Evolutionary conservation across 2,113 vertebrate species (phyloP), one percentile per base, ranked within the genome.

Genomic region (Prunella fulvescens): DNA sequence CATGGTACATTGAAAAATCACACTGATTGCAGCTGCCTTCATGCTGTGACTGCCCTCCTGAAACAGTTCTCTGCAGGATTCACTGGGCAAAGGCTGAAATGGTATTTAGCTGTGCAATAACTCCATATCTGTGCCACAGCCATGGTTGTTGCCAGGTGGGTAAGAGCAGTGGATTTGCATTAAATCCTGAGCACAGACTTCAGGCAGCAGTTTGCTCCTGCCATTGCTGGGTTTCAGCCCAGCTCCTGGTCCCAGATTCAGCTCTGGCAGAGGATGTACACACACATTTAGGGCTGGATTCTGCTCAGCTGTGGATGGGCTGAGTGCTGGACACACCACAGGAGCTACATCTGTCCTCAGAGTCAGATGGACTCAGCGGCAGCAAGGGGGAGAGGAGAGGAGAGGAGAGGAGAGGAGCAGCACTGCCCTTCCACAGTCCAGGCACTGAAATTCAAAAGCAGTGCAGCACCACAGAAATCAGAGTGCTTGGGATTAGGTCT

Each of bases 1-100:
- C 20, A 18, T 7, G 35, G 31, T 53, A 17, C 1, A 2, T 40
- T 76, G 40, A 76, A 91, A 72, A 67, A 48, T 10, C 0, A 0
- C 54, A 20, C 60, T 71, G 54, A 42, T 67, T 70, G 78, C 31
- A 82, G 51, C 48, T 87, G 74, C 19, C 23, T 57, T 76, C 37
- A 5, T 25, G 18, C 67, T 69, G 45, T 58, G 39, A 19, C 35
- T 66, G 51, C 7, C 53, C 37, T 71, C 17, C 37, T 20, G 16
- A 70, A 79, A 50, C 47, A 44, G 31, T 12, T 58, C 39, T 62
- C 73, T 80, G 58, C 51, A n/a, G 62, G 50, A 70, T n/a, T 37
- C 17, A 10, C n/a, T 42, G 26, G 33, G 71, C 67, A 92, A 78
- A 81, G 45, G 45, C 58, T 51, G 72, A 66, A 45, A 47, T 78